phyloP scores from a whole-genome alignment of 2,113 vertebrate species.

The Hystrix cristata region DNA sequence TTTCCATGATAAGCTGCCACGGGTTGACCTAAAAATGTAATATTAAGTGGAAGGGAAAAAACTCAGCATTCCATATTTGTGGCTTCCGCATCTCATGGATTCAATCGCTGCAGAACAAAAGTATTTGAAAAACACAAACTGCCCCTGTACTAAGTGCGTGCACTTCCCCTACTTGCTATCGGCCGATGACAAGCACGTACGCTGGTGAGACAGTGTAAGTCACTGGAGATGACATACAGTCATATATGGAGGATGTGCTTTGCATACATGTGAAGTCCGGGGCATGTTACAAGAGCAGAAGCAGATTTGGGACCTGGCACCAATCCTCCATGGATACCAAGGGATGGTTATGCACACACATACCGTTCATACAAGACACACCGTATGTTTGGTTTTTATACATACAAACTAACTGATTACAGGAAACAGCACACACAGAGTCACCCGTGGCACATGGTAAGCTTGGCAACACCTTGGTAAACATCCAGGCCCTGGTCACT shows the following conservation, averaged over 20 bases:
- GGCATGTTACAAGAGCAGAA: not conserved
- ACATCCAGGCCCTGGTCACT: not conserved
- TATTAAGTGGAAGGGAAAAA: not conserved
- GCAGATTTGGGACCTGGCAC: too few relatives aligned
- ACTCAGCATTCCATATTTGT: accelerated
- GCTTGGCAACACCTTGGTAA: not conserved
- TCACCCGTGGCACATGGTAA: not conserved
- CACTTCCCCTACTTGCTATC: not conserved
- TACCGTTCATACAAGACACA: not conserved
- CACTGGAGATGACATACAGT: not conserved
- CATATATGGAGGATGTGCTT: not conserved
- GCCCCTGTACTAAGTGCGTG: too few relatives aligned
- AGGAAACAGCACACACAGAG: not conserved
- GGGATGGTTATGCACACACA: not conserved
- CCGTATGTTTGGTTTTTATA: not conserved
- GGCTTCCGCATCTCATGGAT: too few relatives aligned
- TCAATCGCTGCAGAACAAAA: not conserved
- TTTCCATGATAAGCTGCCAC: not conserved
- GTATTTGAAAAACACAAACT: not conserved
- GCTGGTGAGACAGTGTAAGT: not conserved
- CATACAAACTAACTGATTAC: not conserved
- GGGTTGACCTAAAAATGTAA: not conserved
- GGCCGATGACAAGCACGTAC: not conserved
- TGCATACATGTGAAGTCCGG: accelerated
- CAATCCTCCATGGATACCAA: not conserved